These are phyloP conservation scores for Amazona guildingii DNA, from an alignment of 2,113 vertebrate genomes.

Conservation along the genomic window DNA sequence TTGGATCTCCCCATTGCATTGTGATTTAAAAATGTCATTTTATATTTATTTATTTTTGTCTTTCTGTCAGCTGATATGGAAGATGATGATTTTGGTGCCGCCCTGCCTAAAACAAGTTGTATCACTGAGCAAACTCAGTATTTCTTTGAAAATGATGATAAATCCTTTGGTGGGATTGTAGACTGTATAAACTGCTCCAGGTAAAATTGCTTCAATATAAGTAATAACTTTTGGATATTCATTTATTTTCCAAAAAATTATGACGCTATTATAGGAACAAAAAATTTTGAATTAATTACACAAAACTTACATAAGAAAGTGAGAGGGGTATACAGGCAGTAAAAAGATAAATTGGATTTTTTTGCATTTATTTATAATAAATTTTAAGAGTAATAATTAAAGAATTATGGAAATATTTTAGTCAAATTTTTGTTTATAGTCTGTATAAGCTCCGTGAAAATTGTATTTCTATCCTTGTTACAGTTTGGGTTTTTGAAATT, in stretches of 20 bases:
- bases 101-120: constrained; percentile 94
- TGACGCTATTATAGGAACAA: not conserved
- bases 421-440: not conserved
- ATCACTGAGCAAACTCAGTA: constrained; percentile 99
- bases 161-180: constrained; percentile 87
- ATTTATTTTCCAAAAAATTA: not conserved
- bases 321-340: not conserved
- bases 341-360: not conserved
- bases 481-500: not conserved
- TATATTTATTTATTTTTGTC: not conserved
- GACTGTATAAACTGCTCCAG: constrained; percentile 98
- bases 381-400: not conserved
- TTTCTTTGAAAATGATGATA: constrained; percentile 93
- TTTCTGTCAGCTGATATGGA: constrained; percentile 83
- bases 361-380: not conserved
- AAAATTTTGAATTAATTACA: not conserved
- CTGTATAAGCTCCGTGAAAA: not conserved
- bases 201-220: constrained; percentile 67
- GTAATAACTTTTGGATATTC: not conserved
- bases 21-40: not conserved
- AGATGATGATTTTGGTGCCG: constrained; percentile 86
- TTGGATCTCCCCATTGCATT: not conserved
- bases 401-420: not conserved
- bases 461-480: not conserved
- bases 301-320: not conserved